Base-by-base conservation (phyloP, 2,113 vertebrate species). In the Carettochelys insculpta region DNA sequence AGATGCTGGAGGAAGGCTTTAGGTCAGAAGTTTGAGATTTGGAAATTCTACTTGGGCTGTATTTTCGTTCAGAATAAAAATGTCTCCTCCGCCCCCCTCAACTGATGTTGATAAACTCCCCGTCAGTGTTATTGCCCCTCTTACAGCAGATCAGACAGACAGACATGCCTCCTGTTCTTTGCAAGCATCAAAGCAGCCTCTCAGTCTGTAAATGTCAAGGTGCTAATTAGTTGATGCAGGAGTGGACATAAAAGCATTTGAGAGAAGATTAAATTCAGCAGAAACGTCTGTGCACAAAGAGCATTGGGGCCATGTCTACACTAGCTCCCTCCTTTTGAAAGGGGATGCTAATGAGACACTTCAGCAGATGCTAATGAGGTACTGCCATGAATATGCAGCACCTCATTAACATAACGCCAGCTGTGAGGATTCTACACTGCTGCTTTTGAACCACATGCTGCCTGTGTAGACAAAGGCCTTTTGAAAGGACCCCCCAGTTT, bases 111-210 rank as follows among this genome's bases (percentile, higher is more conserved):
- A 86, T 51, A 88, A 94, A 90, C 93, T 92, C 87, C 85, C 54
- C 77, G 20, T 17, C 25, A 92, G 91, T 94, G 83, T 65, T 45
- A 82, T 80, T 95, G 90, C 92, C 92, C 85, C 92, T 89, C 93
- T 91, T 54, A 79, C 86, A 73, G 89, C 53, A 78, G 95, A 71
- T 88, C 95, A 51, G 13, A 71, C 84, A 96, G 95, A 53, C 95
- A 97, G 96, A 96, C 96, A 95, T 95, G 89, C 95, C 95, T 96
- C 90, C 95, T 95, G 95, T 82, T 95, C 94, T 81, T 77, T 16
- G 2, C 90, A 61, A 97, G 53, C 88, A 86, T 51, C 86, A 45
- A 53, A 92, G 78, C 92, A 86, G 78, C 93, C 86, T 86, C 25
- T 91, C 16, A 1, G 92, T 76, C 82, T n/a, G 88, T 90, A 75